phyloP scores from a whole-genome alignment of 2,888 invertebrate species.

The Agonopterix heracliana region DNA sequence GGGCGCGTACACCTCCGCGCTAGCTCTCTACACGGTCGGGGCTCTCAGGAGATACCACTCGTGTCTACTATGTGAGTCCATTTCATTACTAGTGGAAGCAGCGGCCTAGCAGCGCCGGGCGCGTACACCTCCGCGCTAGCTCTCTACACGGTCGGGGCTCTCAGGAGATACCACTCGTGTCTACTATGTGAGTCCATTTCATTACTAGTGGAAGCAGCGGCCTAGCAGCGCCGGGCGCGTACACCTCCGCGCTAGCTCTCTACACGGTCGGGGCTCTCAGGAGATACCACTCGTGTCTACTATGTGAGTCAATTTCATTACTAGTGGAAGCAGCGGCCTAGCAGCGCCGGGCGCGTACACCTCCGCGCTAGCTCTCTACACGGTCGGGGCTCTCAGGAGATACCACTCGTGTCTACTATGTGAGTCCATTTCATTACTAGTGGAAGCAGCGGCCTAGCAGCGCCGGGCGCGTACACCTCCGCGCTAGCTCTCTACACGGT shows the following conservation, averaged over 20 bases:
- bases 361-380: no score
- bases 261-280: constrained; percentile 96
- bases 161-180: constrained; percentile 95
- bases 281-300: constrained; percentile 94
- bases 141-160: constrained; percentile 94
- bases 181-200: constrained; percentile 79
- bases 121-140: constrained; percentile 94
- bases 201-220: constrained; percentile 67
- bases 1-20: constrained; percentile 91
- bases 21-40: constrained; percentile 95
- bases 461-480: no score
- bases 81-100: constrained; percentile 35
- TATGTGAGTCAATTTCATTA: constrained; percentile 77
- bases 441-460: no score
- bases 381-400: no score
- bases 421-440: no score
- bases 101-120: constrained; percentile 84
- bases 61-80: constrained; percentile 85
- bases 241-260: constrained; percentile 92
- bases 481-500: no score
- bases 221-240: constrained; percentile 88
- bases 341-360: no score
- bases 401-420: no score
- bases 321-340: no score
- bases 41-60: constrained; percentile 96